phyloP scores from a whole-genome alignment of 2,113 vertebrate species.

The Scolopax mira region DNA sequence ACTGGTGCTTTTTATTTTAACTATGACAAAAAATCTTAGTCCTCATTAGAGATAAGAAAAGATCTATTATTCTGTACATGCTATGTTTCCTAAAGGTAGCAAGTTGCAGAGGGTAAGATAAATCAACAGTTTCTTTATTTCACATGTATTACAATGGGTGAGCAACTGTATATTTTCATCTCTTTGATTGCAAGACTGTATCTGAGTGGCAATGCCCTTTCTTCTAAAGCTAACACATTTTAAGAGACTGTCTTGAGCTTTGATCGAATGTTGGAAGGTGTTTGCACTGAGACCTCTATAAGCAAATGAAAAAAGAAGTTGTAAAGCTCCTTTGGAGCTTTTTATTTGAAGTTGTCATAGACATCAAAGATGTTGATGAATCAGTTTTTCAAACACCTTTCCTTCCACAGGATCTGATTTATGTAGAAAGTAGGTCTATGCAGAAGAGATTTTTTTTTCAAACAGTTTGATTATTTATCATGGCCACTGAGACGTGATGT shows the following conservation, averaged over 20 bases:
- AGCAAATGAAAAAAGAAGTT: not conserved
- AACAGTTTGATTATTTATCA: not conserved
- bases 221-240: not conserved
- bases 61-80: not conserved
- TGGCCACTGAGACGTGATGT: not conserved
- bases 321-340: not conserved
- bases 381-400: not conserved
- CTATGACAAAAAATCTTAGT: not conserved
- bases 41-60: not conserved
- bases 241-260: not conserved
- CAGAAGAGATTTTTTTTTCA: not conserved
- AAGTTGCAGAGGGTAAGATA: not conserved
- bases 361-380: constrained; percentile 33
- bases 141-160: not conserved
- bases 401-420: not conserved
- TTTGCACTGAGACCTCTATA: constrained; percentile 7
- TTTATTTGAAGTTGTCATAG: constrained; percentile 8
- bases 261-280: not conserved
- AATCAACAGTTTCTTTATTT: not conserved
- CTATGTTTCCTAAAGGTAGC: not conserved
- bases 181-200: not conserved
- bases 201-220: not conserved
- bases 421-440: not conserved
- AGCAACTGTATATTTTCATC: constrained; percentile 1
- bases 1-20: not conserved